Percentiles rank a stretch among this genome's conserved stretches.
Conservation (phyloP, 2,797 vertebrate genomes). For the Gastrophryne carolinensis region DNA sequence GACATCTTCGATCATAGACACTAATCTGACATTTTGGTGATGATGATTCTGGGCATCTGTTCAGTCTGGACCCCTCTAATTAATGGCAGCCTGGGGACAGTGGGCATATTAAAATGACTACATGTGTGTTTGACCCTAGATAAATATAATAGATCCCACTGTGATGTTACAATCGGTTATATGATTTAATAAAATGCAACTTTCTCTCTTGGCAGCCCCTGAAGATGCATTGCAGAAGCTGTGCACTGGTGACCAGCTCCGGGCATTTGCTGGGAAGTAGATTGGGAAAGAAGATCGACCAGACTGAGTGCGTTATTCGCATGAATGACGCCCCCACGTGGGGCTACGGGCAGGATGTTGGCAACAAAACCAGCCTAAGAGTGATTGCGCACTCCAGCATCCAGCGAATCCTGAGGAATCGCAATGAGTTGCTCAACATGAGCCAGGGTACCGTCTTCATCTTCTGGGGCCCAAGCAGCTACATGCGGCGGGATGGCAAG, state of each 20-base stretch:
- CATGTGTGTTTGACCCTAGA: no score
- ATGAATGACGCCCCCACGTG: constrained; percentile 94
- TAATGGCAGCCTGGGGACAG: no score
- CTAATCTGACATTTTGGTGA: no score
- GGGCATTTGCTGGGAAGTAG: constrained; percentile 86
- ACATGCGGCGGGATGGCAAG: constrained; percentile 94
- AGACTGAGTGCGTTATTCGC: constrained; percentile 89
- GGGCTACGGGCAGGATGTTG: constrained; percentile 80
- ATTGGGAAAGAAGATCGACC: constrained; percentile 84
- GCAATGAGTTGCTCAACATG: constrained; percentile 88
- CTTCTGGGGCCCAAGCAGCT: constrained; percentile 97
- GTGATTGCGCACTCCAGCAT: constrained; percentile 97
- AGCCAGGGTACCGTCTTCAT: constrained; percentile 92
- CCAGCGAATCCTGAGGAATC: constrained; percentile 87
- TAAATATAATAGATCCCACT: not conserved
- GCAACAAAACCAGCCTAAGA: constrained; percentile 86
- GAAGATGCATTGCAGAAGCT: constrained; percentile 89
- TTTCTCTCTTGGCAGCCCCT: constrained; percentile 74
- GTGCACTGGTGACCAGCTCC: constrained; percentile 91
- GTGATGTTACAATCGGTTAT: not conserved
- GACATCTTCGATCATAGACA: no score
- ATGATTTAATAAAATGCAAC: not conserved
- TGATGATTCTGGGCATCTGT: no score
- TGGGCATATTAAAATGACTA: no score
- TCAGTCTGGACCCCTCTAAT: no score